Evolutionary conservation across 1,140 invertebrate genomes (phyloP), one percentile per base, ranked within the genome.

Genomic region (Chironomus striatipennis): DNA sequence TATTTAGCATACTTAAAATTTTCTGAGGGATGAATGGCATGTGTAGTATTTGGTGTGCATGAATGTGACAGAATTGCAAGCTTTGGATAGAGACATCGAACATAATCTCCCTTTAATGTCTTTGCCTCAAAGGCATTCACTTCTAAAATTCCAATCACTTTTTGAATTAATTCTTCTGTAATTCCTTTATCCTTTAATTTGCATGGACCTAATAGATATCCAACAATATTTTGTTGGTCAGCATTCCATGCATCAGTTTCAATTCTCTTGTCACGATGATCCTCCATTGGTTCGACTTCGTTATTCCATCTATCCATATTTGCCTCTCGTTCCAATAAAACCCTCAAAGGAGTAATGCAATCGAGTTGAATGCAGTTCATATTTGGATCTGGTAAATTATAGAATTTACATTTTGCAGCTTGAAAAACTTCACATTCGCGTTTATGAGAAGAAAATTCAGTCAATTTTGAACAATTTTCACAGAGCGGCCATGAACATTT

Each of bases 401-500:
- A 88, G 79, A 91, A 92, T 76, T 83, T 84, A 34, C 86, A 87
- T 77, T 83, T 84, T 7, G 84, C 84, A 12, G 79, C 77, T 5
- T 82, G 78, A 79, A 88, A 88, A 67, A 91, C 83, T 73, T 83
- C 79, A 77, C 91, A 93, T 81, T 93, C 91, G 47, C 86, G 84
- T 24, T 79, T 82, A 79, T 93, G 91, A 20, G 84, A 7, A 4
- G 47, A 57, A 57, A 57, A 57, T 57, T 57, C 47, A n/a, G 12
- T 57, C 47, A 57, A 57, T 57, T 57, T 57, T 57, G 47, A 75
- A 78, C 91, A 93, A 18, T 86, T 83, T 2, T 85, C 84, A 77
- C 93, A 94, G 20, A 93, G 85, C 0, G 92, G 92, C 93, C 93
- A 95, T 1, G 85, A 83, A 79, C 93, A 95, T n/a, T 83, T 84